phyloP scores from a whole-genome alignment of 35 echinoderm and acorn worm genomes.

The Amphiura filiformis region DNA sequence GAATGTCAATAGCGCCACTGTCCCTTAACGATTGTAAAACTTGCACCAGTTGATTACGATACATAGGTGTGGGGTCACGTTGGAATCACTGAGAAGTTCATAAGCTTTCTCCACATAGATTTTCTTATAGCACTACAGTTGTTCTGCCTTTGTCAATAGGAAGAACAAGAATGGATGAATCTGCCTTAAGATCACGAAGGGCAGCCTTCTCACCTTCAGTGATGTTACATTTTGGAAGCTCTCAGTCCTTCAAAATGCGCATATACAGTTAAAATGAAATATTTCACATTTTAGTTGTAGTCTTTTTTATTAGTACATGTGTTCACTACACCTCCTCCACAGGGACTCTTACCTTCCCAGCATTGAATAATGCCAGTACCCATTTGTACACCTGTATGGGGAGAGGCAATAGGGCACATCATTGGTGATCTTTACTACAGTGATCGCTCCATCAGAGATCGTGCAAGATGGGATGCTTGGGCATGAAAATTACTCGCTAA shows the following conservation, averaged over 20 bases:
- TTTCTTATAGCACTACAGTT: neutral
- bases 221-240: constrained; percentile 20
- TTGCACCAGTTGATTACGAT: neutral
- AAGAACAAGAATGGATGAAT: constrained; percentile 14
- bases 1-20: neutral
- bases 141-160: constrained; percentile 39
- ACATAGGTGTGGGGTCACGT: neutral
- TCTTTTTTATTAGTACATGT: too few species aligned
- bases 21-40: neutral
- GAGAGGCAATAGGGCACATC: too few species aligned
- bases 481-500: too few species aligned
- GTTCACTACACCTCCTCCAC: too few species aligned
- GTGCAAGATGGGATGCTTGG: too few species aligned
- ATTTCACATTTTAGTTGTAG: too few species aligned
- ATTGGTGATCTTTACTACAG: too few species aligned
- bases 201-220: constrained; percentile 3
- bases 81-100: constrained; percentile 8
- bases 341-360: too few species aligned
- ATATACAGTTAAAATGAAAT: too few species aligned
- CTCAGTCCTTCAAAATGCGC: neutral
- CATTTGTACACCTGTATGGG: too few species aligned
- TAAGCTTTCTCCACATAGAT: neutral
- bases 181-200: neutral
- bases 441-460: too few species aligned
- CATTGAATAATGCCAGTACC: too few species aligned